Base-by-base conservation (phyloP, 2,113 vertebrate species). In the Channa argus region DNA sequence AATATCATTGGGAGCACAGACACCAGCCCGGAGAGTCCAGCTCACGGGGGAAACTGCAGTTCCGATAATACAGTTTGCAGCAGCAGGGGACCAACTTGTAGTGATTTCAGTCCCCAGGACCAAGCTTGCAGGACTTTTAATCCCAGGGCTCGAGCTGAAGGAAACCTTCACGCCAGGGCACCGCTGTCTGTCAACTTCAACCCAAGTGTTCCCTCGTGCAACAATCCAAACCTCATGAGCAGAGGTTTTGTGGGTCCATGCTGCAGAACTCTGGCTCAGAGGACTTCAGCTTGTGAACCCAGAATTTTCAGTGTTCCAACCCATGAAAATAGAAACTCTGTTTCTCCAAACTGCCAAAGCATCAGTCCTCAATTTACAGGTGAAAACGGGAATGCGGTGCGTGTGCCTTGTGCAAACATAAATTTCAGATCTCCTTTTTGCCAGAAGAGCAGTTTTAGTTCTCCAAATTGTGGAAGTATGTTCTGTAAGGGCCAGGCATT, bases 201-300 rank as follows among this genome's bases (percentile, higher is more conserved):
- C 49, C 53, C 49, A 8, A 73, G 34, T 55, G 62, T 10, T 3
- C 33, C 71, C 8, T 2, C 34, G 0, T 47, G 49, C 46, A 55
- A 63, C 10, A 14, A 15, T 53, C 11, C 14, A 47, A 12, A 52
- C 38, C 5, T 70, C 9, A 33, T 2, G 47, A 55, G 4, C 66
- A 65, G 58, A 34, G 37, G 7, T 13, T 84, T 71, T 63, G 70
- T 71, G 36, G 78, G 70, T 0, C 76, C 81, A 0, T 77, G 69
- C 44, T 77, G 80, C 51, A 60, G 38, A 63, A 80, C 74, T 60
- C 8, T 58, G 33, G 10, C 58, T 47, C 38, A 51, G 8, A 79
- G 6, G 34, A 0, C 50, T 24, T 44, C 66, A 6, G n/a, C 47
- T 3, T 60, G 45, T 77, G 74, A 87, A 50, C 11, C 74, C 0